Evolutionary conservation across 2,797 vertebrate genomes (phyloP).

Genomic region (Oreochromis mossambicus): DNA sequence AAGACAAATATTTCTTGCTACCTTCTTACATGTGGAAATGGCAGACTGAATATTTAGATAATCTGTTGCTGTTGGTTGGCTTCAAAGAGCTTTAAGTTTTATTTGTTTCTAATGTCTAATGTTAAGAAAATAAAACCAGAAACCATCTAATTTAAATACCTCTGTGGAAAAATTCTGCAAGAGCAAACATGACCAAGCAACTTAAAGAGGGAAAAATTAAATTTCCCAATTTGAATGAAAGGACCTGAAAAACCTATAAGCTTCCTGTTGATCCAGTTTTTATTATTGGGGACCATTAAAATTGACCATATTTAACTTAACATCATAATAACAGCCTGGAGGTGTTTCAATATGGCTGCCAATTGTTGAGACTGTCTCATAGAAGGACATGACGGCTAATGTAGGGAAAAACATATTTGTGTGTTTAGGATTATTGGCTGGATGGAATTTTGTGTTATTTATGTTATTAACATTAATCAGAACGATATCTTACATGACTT

Average conservation of each 20-base stretch:
- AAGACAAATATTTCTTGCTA: neutral
- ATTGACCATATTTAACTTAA: accelerated
- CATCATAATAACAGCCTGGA: neutral
- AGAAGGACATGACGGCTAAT: accelerated
- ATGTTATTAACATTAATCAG: neutral
- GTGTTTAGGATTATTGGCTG: neutral
- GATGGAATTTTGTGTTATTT: neutral
- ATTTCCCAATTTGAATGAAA: neutral
- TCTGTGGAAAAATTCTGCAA: neutral
- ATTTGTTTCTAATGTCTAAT: neutral
- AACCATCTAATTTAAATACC: accelerated
- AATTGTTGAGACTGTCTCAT: neutral
- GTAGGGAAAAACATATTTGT: neutral
- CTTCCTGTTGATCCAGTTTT: neutral
- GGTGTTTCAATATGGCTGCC: neutral
- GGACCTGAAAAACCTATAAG: neutral
- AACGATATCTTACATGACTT: neutral
- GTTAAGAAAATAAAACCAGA: neutral
- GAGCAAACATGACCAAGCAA: neutral
- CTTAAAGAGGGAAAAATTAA: neutral
- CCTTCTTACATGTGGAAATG: neutral
- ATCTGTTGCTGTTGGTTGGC: neutral
- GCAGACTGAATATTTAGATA: accelerated
- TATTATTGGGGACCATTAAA: neutral
- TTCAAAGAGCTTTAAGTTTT: accelerated